Percentiles rank a stretch among this genome's conserved stretches.
These are phyloP conservation scores for Odontocolon sp. DNA, from an alignment of 2,888 invertebrate genomes.

Conservation along the genomic window DNA sequence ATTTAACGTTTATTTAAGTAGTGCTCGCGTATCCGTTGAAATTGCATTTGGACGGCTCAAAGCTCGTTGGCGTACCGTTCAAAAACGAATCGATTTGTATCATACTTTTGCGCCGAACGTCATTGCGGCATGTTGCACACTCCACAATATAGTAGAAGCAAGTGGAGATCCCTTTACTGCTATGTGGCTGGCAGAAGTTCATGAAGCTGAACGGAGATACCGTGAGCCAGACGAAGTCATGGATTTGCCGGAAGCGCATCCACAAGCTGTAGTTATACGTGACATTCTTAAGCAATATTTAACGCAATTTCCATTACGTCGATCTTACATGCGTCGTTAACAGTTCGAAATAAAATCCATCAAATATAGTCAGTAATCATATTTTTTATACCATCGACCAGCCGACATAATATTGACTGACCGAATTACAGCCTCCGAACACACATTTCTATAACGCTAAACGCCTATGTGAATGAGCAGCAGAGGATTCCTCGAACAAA, in stretches of 20 bases:
- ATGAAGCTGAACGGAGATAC: neutral
- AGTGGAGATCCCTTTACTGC: slow-evolving; percentile 26
- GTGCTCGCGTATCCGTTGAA: slow-evolving; percentile 63
- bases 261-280: neutral
- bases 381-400: too few species aligned
- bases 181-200: neutral
- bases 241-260: neutral
- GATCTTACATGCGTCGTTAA: neutral
- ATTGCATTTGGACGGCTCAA: slow-evolving; percentile 70
- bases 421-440: too few species aligned
- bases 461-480: too few species aligned
- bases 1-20: slow-evolving; percentile 64
- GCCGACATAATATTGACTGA: too few species aligned
- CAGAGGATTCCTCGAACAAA: too few species aligned
- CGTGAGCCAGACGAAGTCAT: neutral
- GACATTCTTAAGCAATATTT: neutral
- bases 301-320: neutral
- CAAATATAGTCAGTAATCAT: too few species aligned
- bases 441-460: too few species aligned
- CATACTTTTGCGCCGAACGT: slow-evolving; percentile 63
- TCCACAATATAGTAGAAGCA: slow-evolving; percentile 63
- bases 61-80: slow-evolving; percentile 64
- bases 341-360: neutral
- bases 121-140: slow-evolving; percentile 64
- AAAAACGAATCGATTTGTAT: slow-evolving; percentile 62